These are phyloP conservation scores for Trichacis sp. DNA, from an alignment of 2,888 invertebrate genomes.

Conservation along the genomic window DNA sequence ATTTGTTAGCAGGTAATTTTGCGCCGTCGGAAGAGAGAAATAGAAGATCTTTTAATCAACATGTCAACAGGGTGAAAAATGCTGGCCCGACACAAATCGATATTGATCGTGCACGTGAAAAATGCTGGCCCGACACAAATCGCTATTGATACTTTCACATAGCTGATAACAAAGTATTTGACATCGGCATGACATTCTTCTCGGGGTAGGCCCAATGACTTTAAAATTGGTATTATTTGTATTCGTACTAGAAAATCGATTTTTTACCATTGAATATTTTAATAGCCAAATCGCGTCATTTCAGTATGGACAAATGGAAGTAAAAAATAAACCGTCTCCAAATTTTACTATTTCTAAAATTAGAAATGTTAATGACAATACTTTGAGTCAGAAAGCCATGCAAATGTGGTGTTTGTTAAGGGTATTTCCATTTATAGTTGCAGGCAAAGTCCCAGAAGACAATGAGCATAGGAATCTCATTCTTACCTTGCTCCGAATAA, in stretches of 20 bases:
- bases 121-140: background rate
- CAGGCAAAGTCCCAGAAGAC: slow-evolving; percentile 31
- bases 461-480: slow-evolving; percentile 37
- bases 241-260: no score
- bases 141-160: slow-evolving; percentile 21
- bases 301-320: slow-evolving; percentile 32
- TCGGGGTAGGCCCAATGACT: slow-evolving; percentile 37
- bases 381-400: slow-evolving; percentile 40
- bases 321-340: slow-evolving; percentile 33
- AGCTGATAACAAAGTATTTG: slow-evolving; percentile 17
- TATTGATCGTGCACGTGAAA: no score
- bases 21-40: slow-evolving; percentile 3
- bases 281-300: slow-evolving; percentile 30
- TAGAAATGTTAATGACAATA: slow-evolving; percentile 22
- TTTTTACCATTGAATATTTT: slow-evolving; percentile 20
- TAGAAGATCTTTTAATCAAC: background rate
- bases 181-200: slow-evolving; percentile 18
- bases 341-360: slow-evolving; percentile 28
- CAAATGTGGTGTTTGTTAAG: slow-evolving; percentile 42
- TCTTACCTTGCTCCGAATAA: slow-evolving; percentile 34
- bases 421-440: slow-evolving; percentile 39
- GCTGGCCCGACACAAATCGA: background rate
- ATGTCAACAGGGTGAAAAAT: background rate
- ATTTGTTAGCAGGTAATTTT: slow-evolving; percentile 4
- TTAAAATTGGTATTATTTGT: slow-evolving; percentile 39